Evolutionary conservation across 2,113 vertebrate genomes (phyloP).

Genomic region (Ictalurus furcatus): DNA sequence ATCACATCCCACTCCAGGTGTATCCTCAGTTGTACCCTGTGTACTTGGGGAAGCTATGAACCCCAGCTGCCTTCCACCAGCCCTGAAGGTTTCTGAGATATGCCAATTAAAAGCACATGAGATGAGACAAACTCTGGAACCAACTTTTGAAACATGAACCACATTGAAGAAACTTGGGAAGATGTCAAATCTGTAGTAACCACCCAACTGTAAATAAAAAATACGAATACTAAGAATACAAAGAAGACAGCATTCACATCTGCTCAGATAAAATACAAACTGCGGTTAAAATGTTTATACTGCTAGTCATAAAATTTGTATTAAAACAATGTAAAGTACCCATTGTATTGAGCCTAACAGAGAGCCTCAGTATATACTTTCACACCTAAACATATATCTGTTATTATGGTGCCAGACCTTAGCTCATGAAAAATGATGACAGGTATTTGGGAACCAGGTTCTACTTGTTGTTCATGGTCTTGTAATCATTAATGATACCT

Average conservation of each 20-base stretch:
- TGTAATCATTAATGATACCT: slow-evolving; percentile 26
- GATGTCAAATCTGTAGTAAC: slow-evolving; percentile 59
- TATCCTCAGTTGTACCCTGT: slow-evolving; percentile 43
- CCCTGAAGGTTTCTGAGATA: slow-evolving; percentile 62
- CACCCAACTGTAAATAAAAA: slow-evolving; percentile 59
- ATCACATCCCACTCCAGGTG: slow-evolving; percentile 45
- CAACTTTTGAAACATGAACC: slow-evolving; percentile 67
- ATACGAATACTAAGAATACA: slow-evolving; percentile 49
- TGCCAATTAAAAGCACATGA: slow-evolving; percentile 77
- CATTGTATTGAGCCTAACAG: background rate
- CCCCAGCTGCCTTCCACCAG: slow-evolving; percentile 53
- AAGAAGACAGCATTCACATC: slow-evolving; percentile 26
- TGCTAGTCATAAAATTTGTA: background rate
- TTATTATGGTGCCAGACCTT: background rate
- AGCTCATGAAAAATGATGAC: slow-evolving; percentile 43
- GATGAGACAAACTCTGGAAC: slow-evolving; percentile 73
- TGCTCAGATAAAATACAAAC: slow-evolving; percentile 10
- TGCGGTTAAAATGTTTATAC: background rate
- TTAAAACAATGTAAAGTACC: background rate
- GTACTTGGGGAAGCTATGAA: slow-evolving; percentile 47
- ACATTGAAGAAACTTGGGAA: slow-evolving; percentile 65
- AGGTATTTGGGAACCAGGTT: slow-evolving; percentile 48
- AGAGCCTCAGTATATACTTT: background rate
- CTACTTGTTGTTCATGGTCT: slow-evolving; percentile 41
- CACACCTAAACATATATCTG: background rate